Base-by-base conservation (phyloP, 2,888 invertebrate genomes). In the Stenodema calcarata region DNA sequence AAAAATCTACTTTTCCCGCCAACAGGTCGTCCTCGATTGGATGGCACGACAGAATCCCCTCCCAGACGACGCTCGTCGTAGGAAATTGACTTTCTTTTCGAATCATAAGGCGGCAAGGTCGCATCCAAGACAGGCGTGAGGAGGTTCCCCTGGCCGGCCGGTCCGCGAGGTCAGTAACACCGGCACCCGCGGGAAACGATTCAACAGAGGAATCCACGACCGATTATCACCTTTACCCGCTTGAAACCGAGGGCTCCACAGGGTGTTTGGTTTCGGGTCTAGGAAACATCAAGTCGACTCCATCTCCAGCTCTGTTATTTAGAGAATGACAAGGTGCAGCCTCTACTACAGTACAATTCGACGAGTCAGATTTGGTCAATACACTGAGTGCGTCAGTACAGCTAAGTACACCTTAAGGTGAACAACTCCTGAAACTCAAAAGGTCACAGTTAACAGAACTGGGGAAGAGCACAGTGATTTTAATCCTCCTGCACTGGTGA, bases 31-130 rank as follows among this genome's bases (percentile, higher is more conserved):
- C 62, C 62, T 62, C 62, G 62, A 23, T 47, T 12, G 7, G 47
- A 16, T 47, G 47, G 50, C 16, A 12, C 16, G n/a, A 54, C 54
- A 7, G 23, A 23, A 12, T 23, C 27, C 62, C 62, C 62, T 18
- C 7, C 23, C 12, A 62, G 62, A 62, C 54, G 54, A 54, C 23
- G 62, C 62, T 18, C 35, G 35, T 73, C 35, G 73, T 11, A 35
- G 41, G 73, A 73, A 73, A 73, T 73, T 41, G 35, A 73, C 73
- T 73, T 73, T 73, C 73, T 73, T 79, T 28, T 44, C 41, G 41
- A 79, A 6, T 79, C 50, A 79, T 79, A 28, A 79, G 50, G 28
- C 50, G 47, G 28, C 44, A 79, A 79, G 50, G 79, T 79, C 79
- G 79, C 41, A 44, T 7, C 41, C 73, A 35, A 18, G n/a, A n/a